These are phyloP conservation scores for Cacoxenus indagator DNA, from an alignment of 2,888 invertebrate genomes.

Conservation along the genomic window DNA sequence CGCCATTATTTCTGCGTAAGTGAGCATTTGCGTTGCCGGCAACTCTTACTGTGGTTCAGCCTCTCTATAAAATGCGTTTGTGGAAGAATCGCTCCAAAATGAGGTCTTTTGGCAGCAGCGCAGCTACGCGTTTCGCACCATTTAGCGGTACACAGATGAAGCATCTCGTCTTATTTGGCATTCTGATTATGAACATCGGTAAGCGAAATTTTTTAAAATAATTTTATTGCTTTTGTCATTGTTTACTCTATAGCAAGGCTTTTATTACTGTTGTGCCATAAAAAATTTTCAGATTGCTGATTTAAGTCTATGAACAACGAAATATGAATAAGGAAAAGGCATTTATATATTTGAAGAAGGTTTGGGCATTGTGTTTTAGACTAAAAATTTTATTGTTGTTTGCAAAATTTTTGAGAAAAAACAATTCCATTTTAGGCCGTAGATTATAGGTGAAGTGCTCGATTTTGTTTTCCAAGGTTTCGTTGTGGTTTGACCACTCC, in stretches of 20 bases:
- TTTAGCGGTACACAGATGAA: slow-evolving; percentile 39
- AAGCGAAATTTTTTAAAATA: slow-evolving; percentile 40
- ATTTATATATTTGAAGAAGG: too few relatives aligned
- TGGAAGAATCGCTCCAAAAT: slow-evolving; percentile 57
- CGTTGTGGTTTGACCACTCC: too few relatives aligned
- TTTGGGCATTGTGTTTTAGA: too few relatives aligned
- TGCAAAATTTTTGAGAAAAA: too few relatives aligned
- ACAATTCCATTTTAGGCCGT: too few relatives aligned
- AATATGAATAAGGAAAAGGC: too few relatives aligned
- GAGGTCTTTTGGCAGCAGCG: slow-evolving; percentile 42
- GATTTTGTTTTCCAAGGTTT: too few relatives aligned
- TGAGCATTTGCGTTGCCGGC: slow-evolving; percentile 50
- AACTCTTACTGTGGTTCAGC: background rate
- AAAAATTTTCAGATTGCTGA: background rate
- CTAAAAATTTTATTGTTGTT: too few relatives aligned
- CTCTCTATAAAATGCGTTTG: slow-evolving; percentile 46
- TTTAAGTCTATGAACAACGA: too few relatives aligned
- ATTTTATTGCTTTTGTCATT: background rate
- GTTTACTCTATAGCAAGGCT: background rate
- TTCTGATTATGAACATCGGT: slow-evolving; percentile 58
- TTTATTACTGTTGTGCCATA: too few relatives aligned
- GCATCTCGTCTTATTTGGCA: slow-evolving; percentile 52
- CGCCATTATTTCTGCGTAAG: slow-evolving; percentile 58
- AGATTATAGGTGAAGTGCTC: too few relatives aligned
- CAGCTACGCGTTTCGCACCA: background rate